Base-by-base conservation (phyloP, 2,888 invertebrate species). In the Agrochola circellaris region DNA sequence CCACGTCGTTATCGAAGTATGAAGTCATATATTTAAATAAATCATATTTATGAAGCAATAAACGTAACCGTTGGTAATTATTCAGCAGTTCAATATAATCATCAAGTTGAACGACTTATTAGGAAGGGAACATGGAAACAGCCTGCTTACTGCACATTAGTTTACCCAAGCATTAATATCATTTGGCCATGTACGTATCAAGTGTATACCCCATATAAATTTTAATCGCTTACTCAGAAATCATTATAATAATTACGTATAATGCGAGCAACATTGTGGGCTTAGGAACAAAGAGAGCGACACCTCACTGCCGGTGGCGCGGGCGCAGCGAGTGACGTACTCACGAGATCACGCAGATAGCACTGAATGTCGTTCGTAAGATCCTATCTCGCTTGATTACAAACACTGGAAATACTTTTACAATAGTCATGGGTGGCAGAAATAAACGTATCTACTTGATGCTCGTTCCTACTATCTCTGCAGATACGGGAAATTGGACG, bases 221-320 rank as follows among this genome's bases (percentile, higher is more conserved):
- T 85, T 84, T 85, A 88, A 89, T 88, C 80, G 84, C 84, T 88
- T 87, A 89, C 85, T 86, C 87, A 85, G 87, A 86, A 86, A 88
- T 88, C 85, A 88, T 91, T 90, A 90, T 86, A 87, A 90, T 90
- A 91, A 91, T 91, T 89, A 91, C 86, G 83, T 87, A 77, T 90
- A 89, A 89, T 90, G 70, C 78, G 82, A 81, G 85, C 88, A 89
- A 91, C 90, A 89, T 88, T 90, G 91, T 90, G 86, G 69, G 80
- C 84, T 87, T 83, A 85, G 82, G 85, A 89, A 87, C 88, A 89
- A 89, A 90, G 84, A 85, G 88, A 83, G 82, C 89, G 89, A 88
- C 88, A 87, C 85, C 77, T 88, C 81, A 69, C 79, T 77, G 81
- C 70, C 75, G 67, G 81, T 82, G 83, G 84, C 82, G 79, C 78